These are phyloP conservation scores for Anadara kagoshimensis DNA, from an alignment of 1,140 invertebrate species.

Conservation along the genomic window DNA sequence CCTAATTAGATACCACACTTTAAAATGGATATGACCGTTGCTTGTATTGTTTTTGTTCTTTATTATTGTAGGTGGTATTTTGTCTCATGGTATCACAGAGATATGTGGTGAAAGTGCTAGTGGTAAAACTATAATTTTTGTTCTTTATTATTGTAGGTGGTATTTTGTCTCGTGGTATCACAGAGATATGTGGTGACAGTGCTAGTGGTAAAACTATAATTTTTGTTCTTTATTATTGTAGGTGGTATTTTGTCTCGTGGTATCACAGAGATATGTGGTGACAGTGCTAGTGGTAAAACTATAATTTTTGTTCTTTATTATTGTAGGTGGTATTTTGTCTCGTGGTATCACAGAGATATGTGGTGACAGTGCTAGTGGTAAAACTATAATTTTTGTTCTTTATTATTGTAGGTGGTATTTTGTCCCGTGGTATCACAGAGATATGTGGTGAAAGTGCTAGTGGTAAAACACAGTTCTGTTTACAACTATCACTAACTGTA, in stretches of 20 bases:
- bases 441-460: conserved; percentile 86
- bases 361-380: conserved; percentile 84
- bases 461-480: conserved; percentile 89
- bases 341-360: conserved; percentile 87
- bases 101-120: conserved; percentile 86
- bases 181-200: conserved; percentile 88
- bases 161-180: conserved; percentile 82
- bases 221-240: too few species aligned
- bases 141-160: too few species aligned
- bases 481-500: conserved; percentile 82
- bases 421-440: conserved; percentile 85
- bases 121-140: too few species aligned
- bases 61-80: conserved; percentile 86
- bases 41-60: too few species aligned
- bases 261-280: conserved; percentile 88
- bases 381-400: neutral
- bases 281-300: conserved; percentile 79
- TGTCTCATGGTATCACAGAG: conserved; percentile 85
- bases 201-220: conserved; percentile 90
- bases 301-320: too few species aligned
- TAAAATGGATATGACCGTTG: too few species aligned
- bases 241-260: conserved; percentile 84
- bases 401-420: conserved; percentile 84
- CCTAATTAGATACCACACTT: too few species aligned
- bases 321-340: conserved; percentile 83